Evolutionary conservation across 2,888 invertebrate genomes (phyloP), one percentile per base, ranked within the genome.

Genomic region (Pantelozetes paolii): DNA sequence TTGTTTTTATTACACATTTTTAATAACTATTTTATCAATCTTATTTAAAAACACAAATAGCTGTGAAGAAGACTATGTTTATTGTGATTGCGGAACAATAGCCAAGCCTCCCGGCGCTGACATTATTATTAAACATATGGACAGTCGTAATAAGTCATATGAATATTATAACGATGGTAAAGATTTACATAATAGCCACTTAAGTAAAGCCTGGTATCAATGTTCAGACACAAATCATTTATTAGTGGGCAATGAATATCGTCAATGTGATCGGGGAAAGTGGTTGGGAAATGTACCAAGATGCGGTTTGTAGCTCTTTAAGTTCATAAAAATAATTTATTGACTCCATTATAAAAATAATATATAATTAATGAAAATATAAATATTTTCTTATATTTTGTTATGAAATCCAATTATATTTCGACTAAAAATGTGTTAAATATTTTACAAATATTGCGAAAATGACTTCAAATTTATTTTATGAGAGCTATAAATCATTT

Each of bases 251-350:
- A 42, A 69, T 26, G 15, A n/a, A 5, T 15, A 28, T 5, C 40
- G 69, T 5, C 1, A 40, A 26, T 69, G 69, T 45, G 13, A 42
- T 13, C 45, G 28, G 1, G 69, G 69, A 1, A 42, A 42, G 20
- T 69, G 69, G 69, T 1, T 26, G 45, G 69, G 69, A 23, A 42
- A 26, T 42, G 69, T 69, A 2, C 69, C 69, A 15, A 42, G 69
- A 26, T 69, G 69, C 26, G 69, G 69, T 69, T 26, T 20, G 9
- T 40, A 62, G n/a, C n/a, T n/a, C n/a, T n/a, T n/a, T n/a, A n/a
- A n/a, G n/a, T n/a, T n/a, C n/a, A n/a, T n/a, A n/a, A n/a, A n/a
- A n/a, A n/a, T n/a, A n/a, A n/a, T n/a, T n/a, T n/a, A 30, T 32
- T 11, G 11, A n/a, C 13, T 59, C 8, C 9, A 28, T 57, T 57